Evolutionary conservation across 1,140 invertebrate species (phyloP).

Genomic region (Bombus confusus): DNA sequence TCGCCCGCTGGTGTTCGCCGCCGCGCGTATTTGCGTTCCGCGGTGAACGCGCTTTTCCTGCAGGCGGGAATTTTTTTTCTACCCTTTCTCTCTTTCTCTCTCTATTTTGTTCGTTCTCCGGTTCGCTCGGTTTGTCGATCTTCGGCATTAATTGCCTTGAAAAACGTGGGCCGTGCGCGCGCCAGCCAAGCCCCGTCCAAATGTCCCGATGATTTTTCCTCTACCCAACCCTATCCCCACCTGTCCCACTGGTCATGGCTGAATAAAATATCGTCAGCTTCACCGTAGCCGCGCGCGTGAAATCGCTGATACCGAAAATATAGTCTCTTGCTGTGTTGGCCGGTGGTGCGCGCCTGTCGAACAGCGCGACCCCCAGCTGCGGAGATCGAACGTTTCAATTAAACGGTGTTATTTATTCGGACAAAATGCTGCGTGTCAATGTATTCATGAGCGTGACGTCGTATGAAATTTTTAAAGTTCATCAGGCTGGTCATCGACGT

Average conservation of each 20-base stretch:
- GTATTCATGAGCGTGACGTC: background rate
- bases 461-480: constrained; percentile 8
- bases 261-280: constrained; percentile 41
- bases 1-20: background rate
- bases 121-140: constrained; percentile 19
- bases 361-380: background rate
- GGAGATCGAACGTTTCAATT: constrained; percentile 31
- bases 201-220: constrained; percentile 47
- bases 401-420: constrained; percentile 23
- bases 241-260: background rate
- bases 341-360: background rate
- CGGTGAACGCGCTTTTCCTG: constrained; percentile 5
- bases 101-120: background rate
- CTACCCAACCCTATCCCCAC: background rate
- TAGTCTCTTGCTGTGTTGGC: background rate
- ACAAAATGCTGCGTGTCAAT: background rate
- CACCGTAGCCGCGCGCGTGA: background rate
- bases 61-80: background rate
- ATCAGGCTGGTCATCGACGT: background rate
- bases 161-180: constrained; percentile 6
- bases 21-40: constrained; percentile 15
- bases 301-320: constrained; percentile 33
- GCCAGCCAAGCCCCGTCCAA: background rate
- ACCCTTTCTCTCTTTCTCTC: background rate
- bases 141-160: constrained; percentile 40